Percentiles rank a stretch among this genome's conserved stretches.
Conservation (phyloP, 2,797 vertebrate genomes). For the Rhadinocentrus ornatus region DNA sequence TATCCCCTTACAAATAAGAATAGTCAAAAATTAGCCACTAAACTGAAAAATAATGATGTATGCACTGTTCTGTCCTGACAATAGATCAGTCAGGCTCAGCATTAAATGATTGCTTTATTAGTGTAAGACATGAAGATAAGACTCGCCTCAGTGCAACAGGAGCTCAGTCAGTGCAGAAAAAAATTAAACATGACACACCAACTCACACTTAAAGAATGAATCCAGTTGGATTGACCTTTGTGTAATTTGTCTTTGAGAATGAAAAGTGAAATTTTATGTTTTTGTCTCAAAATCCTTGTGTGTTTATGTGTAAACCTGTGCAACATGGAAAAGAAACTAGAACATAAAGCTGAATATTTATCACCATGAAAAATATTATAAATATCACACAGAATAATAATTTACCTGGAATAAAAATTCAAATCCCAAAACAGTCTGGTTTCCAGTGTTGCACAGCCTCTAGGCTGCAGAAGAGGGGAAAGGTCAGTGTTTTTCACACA, state of each 20-base stretch:
- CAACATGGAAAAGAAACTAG: conserved; percentile 68
- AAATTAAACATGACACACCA: conserved; percentile 8
- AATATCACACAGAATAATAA: background rate
- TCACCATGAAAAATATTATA: background rate
- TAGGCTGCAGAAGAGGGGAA: conserved; percentile 13
- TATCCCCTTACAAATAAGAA: background rate
- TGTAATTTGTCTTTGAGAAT: conserved; percentile 76
- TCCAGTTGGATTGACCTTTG: conserved; percentile 79
- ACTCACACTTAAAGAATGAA: conserved; percentile 29
- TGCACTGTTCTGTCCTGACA: background rate
- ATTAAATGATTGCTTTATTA: background rate
- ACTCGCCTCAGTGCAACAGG: background rate
- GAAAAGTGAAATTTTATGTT: conserved; percentile 55
- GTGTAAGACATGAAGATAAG: background rate
- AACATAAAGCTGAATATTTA: background rate
- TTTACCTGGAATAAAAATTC: conserved; percentile 5
- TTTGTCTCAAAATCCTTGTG: conserved; percentile 43
- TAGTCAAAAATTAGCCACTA: background rate
- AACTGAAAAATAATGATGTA: background rate
- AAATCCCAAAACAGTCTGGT: conserved; percentile 48
- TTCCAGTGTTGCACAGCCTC: conserved; percentile 71
- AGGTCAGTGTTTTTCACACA: conserved; percentile 38
- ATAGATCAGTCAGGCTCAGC: conserved; percentile 21
- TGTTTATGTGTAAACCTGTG: conserved; percentile 59
- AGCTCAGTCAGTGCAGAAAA: background rate